Percentiles rank a stretch among this genome's conserved stretches.
These are phyloP conservation scores for Morbakka virulenta DNA, from an alignment of 30 jellyfish, hydroid and myxozoan genomes.

Conservation along the genomic window DNA sequence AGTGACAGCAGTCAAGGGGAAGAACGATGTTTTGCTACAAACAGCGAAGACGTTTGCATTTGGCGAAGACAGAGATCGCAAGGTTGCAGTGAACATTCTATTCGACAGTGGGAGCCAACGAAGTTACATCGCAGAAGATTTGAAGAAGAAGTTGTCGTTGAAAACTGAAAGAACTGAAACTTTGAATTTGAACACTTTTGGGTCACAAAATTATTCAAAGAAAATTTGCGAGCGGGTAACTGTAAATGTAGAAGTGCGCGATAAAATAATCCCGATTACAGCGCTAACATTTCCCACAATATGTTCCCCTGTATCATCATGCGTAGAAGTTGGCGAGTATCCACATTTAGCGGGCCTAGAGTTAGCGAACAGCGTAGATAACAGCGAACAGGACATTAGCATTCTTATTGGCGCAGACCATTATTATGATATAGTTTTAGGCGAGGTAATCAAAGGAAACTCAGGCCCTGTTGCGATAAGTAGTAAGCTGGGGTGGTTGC, in stretches of 20 bases:
- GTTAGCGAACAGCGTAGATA: conserved; percentile 11
- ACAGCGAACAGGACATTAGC: conserved; percentile 22
- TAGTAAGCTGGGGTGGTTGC: conserved; percentile 59
- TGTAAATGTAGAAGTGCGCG: conserved; percentile 19
- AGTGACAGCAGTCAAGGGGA: conserved; percentile 8
- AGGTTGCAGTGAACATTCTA: conserved; percentile 30
- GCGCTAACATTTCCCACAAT: conserved; percentile 30
- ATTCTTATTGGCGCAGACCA: conserved; percentile 48
- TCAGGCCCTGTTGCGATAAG: conserved; percentile 54
- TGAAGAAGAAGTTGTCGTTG: conserved; percentile 7
- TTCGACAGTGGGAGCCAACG: conserved; percentile 56
- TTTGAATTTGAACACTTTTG: conserved; percentile 39
- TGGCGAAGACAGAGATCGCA: conserved; percentile 39
- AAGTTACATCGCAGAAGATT: conserved; percentile 26
- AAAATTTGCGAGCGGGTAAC: conserved; percentile 29
- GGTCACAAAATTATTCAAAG: conserved; percentile 16
- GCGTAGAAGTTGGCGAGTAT: conserved; percentile 39
- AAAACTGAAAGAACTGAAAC: conserved; percentile 10
- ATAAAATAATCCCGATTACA: conserved; percentile 17
- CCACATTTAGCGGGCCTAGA: conserved; percentile 46
- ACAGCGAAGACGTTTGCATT: conserved; percentile 37
- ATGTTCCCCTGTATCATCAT: conserved; percentile 47
- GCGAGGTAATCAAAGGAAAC: conserved; percentile 46
- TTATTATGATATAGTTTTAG: conserved; percentile 34
- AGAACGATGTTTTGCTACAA: conserved; percentile 36